A percentile compares a stretch with the other conserved stretches of the same genome.
Conservation (phyloP, 2,888 invertebrate genomes). For the Crematogaster levior region DNA sequence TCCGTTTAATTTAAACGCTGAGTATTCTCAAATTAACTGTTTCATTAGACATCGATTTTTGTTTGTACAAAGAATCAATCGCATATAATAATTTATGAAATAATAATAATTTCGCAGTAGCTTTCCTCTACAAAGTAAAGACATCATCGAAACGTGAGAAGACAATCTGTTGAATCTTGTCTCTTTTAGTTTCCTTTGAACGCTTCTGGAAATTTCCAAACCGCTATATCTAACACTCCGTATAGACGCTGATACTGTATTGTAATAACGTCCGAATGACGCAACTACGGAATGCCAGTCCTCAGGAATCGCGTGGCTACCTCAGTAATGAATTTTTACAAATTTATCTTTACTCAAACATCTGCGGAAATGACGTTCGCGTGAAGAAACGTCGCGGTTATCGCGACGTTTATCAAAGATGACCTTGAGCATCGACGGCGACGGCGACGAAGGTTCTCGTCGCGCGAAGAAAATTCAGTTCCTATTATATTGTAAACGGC, state of each 20-base stretch:
- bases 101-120: constrained; percentile 9
- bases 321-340: constrained; percentile 52
- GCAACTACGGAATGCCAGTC: constrained; percentile 36
- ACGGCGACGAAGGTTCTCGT: constrained; percentile 17
- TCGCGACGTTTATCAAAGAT: constrained; percentile 43
- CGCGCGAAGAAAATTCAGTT: constrained; percentile 69
- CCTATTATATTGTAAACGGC: constrained; percentile 77
- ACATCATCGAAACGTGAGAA: neutral
- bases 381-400: constrained; percentile 29
- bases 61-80: neutral
- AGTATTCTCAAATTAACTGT: neutral
- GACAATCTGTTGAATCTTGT: neutral
- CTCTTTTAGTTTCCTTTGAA: neutral
- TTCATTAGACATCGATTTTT: neutral
- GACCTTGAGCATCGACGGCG: constrained; percentile 17
- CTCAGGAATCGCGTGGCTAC: constrained; percentile 55
- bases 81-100: neutral
- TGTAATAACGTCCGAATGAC: constrained; percentile 25
- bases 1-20: neutral
- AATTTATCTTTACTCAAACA: constrained; percentile 41
- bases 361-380: constrained; percentile 12
- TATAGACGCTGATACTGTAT: neutral
- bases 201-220: neutral
- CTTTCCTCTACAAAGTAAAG: neutral
- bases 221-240: neutral